Conservation (phyloP, 2,113 vertebrate genomes). For the Lipophrys pholis region DNA sequence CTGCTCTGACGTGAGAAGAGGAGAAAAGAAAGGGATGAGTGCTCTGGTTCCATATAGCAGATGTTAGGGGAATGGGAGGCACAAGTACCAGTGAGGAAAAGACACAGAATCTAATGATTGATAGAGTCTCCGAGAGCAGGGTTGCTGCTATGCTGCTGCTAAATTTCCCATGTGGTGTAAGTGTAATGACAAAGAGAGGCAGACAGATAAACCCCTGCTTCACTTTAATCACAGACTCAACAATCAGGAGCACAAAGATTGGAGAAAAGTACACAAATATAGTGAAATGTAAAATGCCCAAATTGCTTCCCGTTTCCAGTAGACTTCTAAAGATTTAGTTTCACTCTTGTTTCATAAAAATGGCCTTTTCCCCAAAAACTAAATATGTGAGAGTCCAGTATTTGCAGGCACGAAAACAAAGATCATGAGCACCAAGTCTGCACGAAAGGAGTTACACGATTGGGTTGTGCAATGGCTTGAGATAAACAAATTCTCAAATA, state of each 20-base stretch:
- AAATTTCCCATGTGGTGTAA: conserved; percentile 68
- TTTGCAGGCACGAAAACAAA: not conserved
- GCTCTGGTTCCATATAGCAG: conserved; percentile 62
- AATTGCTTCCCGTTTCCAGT: not conserved
- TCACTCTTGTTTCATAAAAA: not conserved
- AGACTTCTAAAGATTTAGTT: not conserved
- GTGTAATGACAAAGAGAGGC: conserved; percentile 47
- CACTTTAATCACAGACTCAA: conserved; percentile 31
- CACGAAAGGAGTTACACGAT: no score
- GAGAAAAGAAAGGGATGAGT: conserved; percentile 55
- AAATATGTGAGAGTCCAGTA: not conserved
- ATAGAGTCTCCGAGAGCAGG: conserved; percentile 63
- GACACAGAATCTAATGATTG: conserved; percentile 68
- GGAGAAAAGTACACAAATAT: conserved; percentile 8
- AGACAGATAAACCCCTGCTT: conserved; percentile 44
- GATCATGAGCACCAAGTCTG: no score
- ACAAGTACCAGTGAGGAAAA: conserved; percentile 61
- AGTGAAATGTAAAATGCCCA: not conserved
- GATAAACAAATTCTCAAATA: no score
- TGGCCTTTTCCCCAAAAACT: no score
- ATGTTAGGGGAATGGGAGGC: conserved; percentile 72
- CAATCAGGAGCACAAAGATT: not conserved
- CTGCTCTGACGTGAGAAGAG: conserved; percentile 42
- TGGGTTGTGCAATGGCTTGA: no score
- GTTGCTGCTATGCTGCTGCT: conserved; percentile 46